Evolutionary conservation across 2,888 invertebrate species (phyloP).

Genomic region (Clivina fossor): DNA sequence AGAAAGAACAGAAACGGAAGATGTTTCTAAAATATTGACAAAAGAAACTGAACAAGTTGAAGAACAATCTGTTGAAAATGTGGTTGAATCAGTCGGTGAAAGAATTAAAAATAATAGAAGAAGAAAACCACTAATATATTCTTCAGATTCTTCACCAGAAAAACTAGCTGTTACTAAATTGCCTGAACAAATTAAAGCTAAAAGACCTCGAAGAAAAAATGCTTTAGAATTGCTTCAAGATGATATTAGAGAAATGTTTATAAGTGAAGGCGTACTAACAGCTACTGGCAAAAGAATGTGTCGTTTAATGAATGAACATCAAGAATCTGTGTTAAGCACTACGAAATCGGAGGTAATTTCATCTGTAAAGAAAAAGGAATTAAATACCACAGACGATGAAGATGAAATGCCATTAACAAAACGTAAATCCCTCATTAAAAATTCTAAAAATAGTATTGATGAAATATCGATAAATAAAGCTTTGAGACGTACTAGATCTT

Average conservation of each 20-base stretch:
- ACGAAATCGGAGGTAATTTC: background rate
- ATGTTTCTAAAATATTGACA: slow-evolving; percentile 30
- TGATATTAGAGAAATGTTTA: slow-evolving; percentile 71
- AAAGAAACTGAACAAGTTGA: slow-evolving; percentile 31
- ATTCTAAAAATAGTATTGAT: background rate
- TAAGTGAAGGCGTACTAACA: slow-evolving; percentile 63
- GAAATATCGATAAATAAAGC: slow-evolving; percentile 4
- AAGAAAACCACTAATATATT: slow-evolving; percentile 27
- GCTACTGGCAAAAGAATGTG: slow-evolving; percentile 68
- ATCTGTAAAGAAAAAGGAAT: background rate
- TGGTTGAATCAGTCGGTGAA: slow-evolving; percentile 36
- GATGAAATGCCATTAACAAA: slow-evolving; percentile 37
- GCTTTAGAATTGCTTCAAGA: slow-evolving; percentile 68
- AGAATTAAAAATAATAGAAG: slow-evolving; percentile 38
- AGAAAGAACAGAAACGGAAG: slow-evolving; percentile 30
- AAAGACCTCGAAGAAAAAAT: slow-evolving; percentile 49
- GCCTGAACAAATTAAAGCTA: slow-evolving; percentile 20
- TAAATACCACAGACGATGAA: slow-evolving; percentile 25
- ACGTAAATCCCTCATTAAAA: background rate
- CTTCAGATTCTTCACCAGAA: slow-evolving; percentile 30
- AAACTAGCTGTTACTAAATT: slow-evolving; percentile 8
- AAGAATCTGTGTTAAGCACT: slow-evolving; percentile 42
- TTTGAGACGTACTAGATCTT: slow-evolving; percentile 1
- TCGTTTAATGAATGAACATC: slow-evolving; percentile 59
- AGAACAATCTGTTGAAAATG: slow-evolving; percentile 24